Evolutionary conservation across 1,140 invertebrate species (phyloP).

Genomic region (Temnothorax longispinosus): DNA sequence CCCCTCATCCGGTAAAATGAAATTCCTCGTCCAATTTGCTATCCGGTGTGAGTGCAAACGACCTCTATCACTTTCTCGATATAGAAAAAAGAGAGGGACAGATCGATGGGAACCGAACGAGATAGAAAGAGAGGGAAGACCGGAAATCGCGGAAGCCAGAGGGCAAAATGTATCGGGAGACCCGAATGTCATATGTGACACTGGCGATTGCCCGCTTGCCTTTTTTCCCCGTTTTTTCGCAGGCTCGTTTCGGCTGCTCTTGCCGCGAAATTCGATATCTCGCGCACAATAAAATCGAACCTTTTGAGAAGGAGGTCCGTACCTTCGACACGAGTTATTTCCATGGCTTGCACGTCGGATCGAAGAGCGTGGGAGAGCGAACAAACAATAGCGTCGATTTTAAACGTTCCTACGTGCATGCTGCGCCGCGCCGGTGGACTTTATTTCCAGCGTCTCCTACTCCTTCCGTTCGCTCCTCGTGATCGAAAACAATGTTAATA

Average conservation of each 20-base stretch:
- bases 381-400: constrained; percentile 42
- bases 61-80: constrained; percentile 26
- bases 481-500: constrained; percentile 50
- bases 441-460: constrained; percentile 50
- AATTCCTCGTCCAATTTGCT: constrained; percentile 78
- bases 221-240: constrained; percentile 36
- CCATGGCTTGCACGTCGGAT: constrained; percentile 20
- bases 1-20: constrained; percentile 76
- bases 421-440: constrained; percentile 30
- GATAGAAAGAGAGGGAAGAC: background rate
- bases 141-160: constrained; percentile 51
- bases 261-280: constrained; percentile 63
- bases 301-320: constrained; percentile 56
- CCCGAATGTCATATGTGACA: constrained; percentile 59
- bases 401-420: constrained; percentile 35
- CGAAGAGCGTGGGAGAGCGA: constrained; percentile 50
- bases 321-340: constrained; percentile 53
- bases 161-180: constrained; percentile 49
- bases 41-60: constrained; percentile 65
- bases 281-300: constrained; percentile 60
- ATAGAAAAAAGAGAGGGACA: constrained; percentile 40
- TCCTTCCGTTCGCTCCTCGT: constrained; percentile 21
- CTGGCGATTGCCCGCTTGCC: constrained; percentile 19
- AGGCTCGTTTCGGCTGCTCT: constrained; percentile 24
- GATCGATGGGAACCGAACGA: background rate